Evolutionary conservation across 2,797 vertebrate species (phyloP).

Genomic region (Aulostomus chinensis): DNA sequence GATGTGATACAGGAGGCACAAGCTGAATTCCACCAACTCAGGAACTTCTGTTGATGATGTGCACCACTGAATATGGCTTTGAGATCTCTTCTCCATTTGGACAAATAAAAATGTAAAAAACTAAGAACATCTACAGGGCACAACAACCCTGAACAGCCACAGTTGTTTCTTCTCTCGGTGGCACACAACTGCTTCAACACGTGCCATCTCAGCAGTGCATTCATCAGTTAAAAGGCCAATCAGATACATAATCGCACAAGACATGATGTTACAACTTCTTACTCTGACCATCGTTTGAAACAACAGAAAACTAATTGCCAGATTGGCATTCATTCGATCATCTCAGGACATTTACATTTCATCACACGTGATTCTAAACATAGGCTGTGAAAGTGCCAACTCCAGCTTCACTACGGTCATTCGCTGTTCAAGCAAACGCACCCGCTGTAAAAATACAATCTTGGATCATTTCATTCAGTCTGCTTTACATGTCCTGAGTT

Average conservation of each 20-base stretch:
- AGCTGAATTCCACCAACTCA: constrained; percentile 49
- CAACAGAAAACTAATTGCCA: constrained; percentile 2
- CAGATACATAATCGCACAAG: constrained; percentile 3
- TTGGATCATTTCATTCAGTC: constrained; percentile 65
- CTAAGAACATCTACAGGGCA: constrained; percentile 21
- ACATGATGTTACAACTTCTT: constrained; percentile 5
- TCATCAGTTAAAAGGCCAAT: constrained; percentile 8
- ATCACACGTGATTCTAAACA: background rate
- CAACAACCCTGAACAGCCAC: constrained; percentile 25
- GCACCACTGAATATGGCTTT: constrained; percentile 71
- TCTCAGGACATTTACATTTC: constrained; percentile 25
- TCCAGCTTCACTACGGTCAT: constrained; percentile 35
- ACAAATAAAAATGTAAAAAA: constrained; percentile 36
- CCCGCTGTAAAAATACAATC: constrained; percentile 70
- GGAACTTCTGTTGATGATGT: constrained; percentile 40
- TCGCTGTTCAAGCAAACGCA: constrained; percentile 24
- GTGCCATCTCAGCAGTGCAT: constrained; percentile 20
- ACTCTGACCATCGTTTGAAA: constrained; percentile 7
- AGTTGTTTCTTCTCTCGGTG: constrained; percentile 9
- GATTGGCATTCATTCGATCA: constrained; percentile 28
- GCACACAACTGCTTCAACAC: constrained; percentile 16
- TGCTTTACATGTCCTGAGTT: constrained; percentile 75
- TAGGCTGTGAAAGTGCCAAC: constrained; percentile 4
- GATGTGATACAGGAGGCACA: constrained; percentile 66
- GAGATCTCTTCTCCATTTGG: constrained; percentile 37